Base-by-base conservation (phyloP, 2,888 invertebrate genomes). In the Caenorhabditis plicata region DNA sequence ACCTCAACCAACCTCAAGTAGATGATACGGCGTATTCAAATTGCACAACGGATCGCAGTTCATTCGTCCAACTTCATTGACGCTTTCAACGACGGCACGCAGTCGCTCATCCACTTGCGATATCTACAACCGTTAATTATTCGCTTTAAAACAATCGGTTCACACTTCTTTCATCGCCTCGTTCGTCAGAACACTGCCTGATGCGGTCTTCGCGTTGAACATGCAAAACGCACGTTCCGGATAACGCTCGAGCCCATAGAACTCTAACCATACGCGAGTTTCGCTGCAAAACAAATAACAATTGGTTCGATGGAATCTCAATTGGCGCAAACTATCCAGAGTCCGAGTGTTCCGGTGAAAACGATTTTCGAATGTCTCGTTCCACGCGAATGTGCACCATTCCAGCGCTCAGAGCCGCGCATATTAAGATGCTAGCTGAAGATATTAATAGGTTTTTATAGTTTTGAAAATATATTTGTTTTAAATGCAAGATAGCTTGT, bases 21-120 rank as follows among this genome's bases (percentile, higher is more conserved):
- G 41, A 47, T 78, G 74, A 49, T 78, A 76, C 4, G 77, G 75
- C 17, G 46, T 48, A 51, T 78, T 78, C 29, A 78, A 52, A 27
- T 64, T 56, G 43, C 78, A 78, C 35, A 77, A 61, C 4, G 78
- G 78, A 39, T 73, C 67, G 53, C 78, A 78, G 19, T 52, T 55
- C 11, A 45, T 46, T 23, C 51, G 38, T 8, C 74, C 75, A 15
- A 66, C 41, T 4, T 31, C 43, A 31, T 73, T 67, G 11, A 39
- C 43, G 25, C 47, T 29, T 7, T 35, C 25, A 11, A 71, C 55
- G 2, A 54, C 53, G 3, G 11, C 22, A 5, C 50, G 46, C 27
- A 71, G 45, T 17, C 46, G 32, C n/a, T 36, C 22, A 38, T 71
- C 71, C 25, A 68, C 50, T 20, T 58, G 38, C 22, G 49, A 47